Evolutionary conservation across 1,140 invertebrate species (phyloP).

Genomic region (Ips nitidus): DNA sequence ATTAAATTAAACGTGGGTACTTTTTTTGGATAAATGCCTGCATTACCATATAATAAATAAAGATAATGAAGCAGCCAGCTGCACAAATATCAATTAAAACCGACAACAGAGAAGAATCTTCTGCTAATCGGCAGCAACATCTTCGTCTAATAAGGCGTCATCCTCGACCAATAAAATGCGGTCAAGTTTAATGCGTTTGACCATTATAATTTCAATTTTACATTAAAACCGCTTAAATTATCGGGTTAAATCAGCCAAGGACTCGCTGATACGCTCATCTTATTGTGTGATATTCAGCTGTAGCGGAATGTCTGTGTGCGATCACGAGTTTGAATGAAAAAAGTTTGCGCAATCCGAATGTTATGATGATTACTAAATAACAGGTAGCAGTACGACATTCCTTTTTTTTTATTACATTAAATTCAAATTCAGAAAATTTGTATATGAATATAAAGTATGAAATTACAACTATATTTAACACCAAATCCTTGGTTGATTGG

Average conservation of each 20-base stretch:
- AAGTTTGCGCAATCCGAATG: background rate
- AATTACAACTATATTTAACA: too few relatives aligned
- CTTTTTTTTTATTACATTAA: too few relatives aligned
- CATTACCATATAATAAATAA: background rate
- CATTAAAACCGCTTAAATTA: constrained; percentile 23
- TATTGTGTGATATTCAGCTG: background rate
- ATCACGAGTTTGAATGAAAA: constrained; percentile 2
- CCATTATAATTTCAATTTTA: constrained; percentile 12
- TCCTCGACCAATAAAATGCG: constrained; percentile 9
- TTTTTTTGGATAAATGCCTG: background rate
- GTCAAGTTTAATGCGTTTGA: constrained; percentile 19
- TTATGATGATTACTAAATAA: too few relatives aligned
- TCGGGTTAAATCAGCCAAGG: constrained; percentile 21
- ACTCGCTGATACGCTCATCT: constrained; percentile 4
- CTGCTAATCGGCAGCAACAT: background rate
- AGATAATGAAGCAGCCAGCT: background rate
- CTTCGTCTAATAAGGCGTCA: constrained; percentile 10
- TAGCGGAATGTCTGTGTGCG: background rate
- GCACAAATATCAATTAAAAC: background rate
- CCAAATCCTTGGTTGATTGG: too few relatives aligned
- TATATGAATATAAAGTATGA: too few relatives aligned
- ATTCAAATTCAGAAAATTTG: too few relatives aligned
- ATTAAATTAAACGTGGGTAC: background rate
- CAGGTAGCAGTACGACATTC: too few relatives aligned
- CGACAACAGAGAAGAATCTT: background rate